A percentile compares a stretch with the other conserved stretches of the same genome.
phyloP scores from a whole-genome alignment of 2,888 invertebrate species.

The Drosophila macrospina region DNA sequence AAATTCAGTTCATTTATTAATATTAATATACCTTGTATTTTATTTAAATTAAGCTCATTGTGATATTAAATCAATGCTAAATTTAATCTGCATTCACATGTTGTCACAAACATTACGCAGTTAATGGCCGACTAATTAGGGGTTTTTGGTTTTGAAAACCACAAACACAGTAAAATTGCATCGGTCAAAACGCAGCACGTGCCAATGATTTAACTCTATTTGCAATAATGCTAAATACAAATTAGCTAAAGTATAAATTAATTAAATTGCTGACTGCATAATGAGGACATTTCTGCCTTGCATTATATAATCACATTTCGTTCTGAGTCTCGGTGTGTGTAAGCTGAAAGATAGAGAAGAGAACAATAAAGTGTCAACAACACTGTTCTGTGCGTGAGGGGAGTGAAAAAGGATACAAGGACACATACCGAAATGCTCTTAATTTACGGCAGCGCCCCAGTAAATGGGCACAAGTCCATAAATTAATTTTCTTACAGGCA shows the following conservation, averaged over 20 bases:
- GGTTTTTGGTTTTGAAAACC: slow-evolving; percentile 31
- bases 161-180: slow-evolving; percentile 2
- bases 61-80: not conserved
- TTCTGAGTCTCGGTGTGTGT: not conserved
- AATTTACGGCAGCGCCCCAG: slow-evolving; percentile 55
- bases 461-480: slow-evolving; percentile 66
- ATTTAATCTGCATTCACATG: not conserved
- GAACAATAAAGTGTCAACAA: slow-evolving; percentile 45
- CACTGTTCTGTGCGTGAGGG: slow-evolving; percentile 17
- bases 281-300: slow-evolving; percentile 36
- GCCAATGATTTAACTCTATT: slow-evolving; percentile 23
- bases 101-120: slow-evolving; percentile 5
- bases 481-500: slow-evolving; percentile 49
- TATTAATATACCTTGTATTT: no score
- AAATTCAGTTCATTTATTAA: no score
- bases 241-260: slow-evolving; percentile 60
- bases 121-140: slow-evolving; percentile 55
- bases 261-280: slow-evolving; percentile 47
- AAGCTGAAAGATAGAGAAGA: slow-evolving; percentile 8
- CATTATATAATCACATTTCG: slow-evolving; percentile 29
- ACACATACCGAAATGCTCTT: slow-evolving; percentile 53
- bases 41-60: no score
- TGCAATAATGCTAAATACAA: slow-evolving; percentile 48
- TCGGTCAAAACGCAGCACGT: slow-evolving; percentile 10
- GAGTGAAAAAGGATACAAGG: slow-evolving; percentile 43